Base-by-base conservation (phyloP, 2,888 invertebrate genomes). In the Hypsopygia costalis region DNA sequence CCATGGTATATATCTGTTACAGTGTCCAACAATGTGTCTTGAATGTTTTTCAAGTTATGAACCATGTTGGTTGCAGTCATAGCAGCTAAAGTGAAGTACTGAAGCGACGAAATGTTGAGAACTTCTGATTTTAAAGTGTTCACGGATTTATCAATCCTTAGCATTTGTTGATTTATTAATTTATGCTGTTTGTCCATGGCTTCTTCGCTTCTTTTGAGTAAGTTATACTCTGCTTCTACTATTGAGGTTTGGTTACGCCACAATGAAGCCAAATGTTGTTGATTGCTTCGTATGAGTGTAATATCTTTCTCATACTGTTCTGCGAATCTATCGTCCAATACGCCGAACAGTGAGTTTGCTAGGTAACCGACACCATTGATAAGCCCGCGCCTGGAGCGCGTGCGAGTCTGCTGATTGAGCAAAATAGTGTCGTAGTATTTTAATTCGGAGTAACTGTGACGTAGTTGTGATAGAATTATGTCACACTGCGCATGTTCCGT, bases 201-300 rank as follows among this genome's bases (percentile, higher is more conserved):
- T 5, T 30, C 30, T 37, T 49, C 47, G 0, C 34, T 36, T 29
- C 50, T 29, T 11, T 41, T 42, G 1, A 53, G 28, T 7, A 53
- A 0, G 28, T 51, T 51, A 27, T 45, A 35, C 29, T 55, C 46
- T 0, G 50, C 46, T 43, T 55, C 54, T 9, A 49, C 31, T 0
- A 52, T 7, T 1, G 50, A 51, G 5, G 54, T 54, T 16, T 54
- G 54, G 34, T 55, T 55, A 27, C 41, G 48, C 27, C 36, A 42
- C n/a, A 54, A 28, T 7, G 6, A 5, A 4, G 30, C 33, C n/a
- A 52, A 10, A 11, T 52, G 45, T 11, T 52, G 36, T 34, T 52
- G 29, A 22, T 51, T 51, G 9, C 10, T 11, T 25, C 25, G 21
- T n/a, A 50, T 21, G 1, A 40, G 16, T 6, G 28, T 22, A 2